Evolutionary conservation across 64 coral and sea anemone genomes (phyloP).

Genomic region (Actinia tenebrosa): DNA sequence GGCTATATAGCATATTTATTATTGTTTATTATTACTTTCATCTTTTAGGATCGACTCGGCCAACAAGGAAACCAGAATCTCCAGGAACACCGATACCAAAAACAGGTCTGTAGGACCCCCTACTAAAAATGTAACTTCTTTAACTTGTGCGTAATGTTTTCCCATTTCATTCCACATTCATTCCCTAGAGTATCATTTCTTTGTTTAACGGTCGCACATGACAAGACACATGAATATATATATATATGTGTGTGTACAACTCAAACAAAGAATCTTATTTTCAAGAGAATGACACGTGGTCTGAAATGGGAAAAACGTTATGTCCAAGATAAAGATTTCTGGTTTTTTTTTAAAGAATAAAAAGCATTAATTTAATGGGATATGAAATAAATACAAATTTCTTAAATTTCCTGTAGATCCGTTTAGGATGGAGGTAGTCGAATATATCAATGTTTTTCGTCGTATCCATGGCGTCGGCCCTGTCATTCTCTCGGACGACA

Average conservation of each 20-base stretch:
- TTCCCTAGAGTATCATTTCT: not conserved
- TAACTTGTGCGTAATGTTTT: too few relatives aligned
- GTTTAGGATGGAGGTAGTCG: conserved; percentile 19
- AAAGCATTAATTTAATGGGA: too few relatives aligned
- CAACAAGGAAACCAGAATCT: not conserved
- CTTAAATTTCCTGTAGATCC: not conserved
- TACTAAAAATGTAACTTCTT: not conserved
- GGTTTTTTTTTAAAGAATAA: not conserved
- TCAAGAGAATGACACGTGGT: too few relatives aligned
- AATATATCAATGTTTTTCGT: conserved; percentile 63
- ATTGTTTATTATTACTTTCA: too few relatives aligned
- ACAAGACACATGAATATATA: too few relatives aligned
- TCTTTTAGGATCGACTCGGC: not conserved
- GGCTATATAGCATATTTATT: too few relatives aligned
- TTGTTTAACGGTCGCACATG: not conserved
- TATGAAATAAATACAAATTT: too few relatives aligned
- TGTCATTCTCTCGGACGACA: conserved; percentile 37
- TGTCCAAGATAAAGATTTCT: not conserved
- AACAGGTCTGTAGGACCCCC: not conserved
- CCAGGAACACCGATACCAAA: conserved; percentile 5
- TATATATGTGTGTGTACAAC: too few relatives aligned
- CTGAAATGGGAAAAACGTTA: too few relatives aligned
- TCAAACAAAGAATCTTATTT: too few relatives aligned
- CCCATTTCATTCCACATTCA: too few relatives aligned
- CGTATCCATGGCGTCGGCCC: conserved; percentile 62